Conservation (phyloP, 2,113 vertebrate genomes). For the Paralichthys olivaceus region DNA sequence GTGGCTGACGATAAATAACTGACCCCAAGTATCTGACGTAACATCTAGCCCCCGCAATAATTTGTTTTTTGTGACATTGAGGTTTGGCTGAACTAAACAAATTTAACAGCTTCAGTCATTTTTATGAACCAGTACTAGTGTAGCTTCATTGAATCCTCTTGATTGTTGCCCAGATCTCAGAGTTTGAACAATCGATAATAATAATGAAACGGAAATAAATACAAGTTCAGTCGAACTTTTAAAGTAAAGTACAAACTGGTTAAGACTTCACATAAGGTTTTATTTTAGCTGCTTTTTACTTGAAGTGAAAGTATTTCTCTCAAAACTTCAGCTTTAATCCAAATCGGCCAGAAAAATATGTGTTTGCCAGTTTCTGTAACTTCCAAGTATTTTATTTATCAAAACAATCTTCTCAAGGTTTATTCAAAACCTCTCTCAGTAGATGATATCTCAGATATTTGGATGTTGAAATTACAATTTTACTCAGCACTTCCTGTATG, state of each 20-base stretch:
- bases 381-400: too few species aligned
- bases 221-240: neutral
- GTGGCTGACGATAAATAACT: constrained; percentile 31
- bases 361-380: too few species aligned
- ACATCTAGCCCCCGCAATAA: constrained; percentile 19
- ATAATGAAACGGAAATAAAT: neutral
- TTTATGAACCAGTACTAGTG: constrained; percentile 32
- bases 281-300: neutral
- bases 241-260: neutral
- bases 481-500: neutral
- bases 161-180: neutral
- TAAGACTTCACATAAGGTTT: neutral
- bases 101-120: constrained; percentile 23
- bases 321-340: neutral
- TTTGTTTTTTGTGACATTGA: neutral
- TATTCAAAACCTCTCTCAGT: neutral
- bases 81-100: constrained; percentile 16
- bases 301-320: neutral
- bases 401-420: neutral
- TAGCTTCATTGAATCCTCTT: constrained; percentile 10
- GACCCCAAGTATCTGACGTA: constrained; percentile 11
- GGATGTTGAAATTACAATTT: neutral
- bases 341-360: neutral
- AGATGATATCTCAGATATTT: neutral
- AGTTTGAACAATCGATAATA: constrained; percentile 1